These are phyloP conservation scores for Indicator maculatus DNA, from an alignment of 2,113 vertebrate species.

Conservation along the genomic window DNA sequence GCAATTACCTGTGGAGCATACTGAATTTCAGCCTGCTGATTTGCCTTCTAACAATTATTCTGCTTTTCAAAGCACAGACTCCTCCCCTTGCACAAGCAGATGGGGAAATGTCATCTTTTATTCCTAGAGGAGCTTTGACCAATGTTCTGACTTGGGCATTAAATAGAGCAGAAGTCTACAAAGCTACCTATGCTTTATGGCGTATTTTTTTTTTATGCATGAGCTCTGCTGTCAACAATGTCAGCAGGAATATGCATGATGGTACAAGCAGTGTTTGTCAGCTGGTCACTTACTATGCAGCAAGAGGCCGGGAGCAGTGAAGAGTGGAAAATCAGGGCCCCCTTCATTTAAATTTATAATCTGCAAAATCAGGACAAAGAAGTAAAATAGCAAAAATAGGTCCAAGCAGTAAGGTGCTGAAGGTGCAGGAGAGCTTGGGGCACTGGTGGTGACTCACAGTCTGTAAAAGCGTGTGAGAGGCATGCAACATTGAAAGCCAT, in stretches of 20 bases:
- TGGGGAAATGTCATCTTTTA: slow-evolving; percentile 37
- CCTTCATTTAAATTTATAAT: slow-evolving; percentile 58
- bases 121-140: slow-evolving; percentile 51
- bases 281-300: slow-evolving; percentile 51
- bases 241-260: slow-evolving; percentile 56
- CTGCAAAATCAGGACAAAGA: slow-evolving; percentile 7
- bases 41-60: slow-evolving; percentile 41
- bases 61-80: slow-evolving; percentile 34
- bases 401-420: not conserved
- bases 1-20: slow-evolving; percentile 10
- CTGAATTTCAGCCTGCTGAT: slow-evolving; percentile 10
- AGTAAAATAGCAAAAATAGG: not conserved
- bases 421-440: not conserved
- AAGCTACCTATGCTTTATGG: slow-evolving; percentile 50
- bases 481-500: not conserved
- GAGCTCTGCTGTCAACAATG: slow-evolving; percentile 57
- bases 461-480: not conserved
- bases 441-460: not conserved
- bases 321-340: slow-evolving; percentile 37
- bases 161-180: slow-evolving; percentile 66
- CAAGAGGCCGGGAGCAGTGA: not conserved
- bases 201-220: slow-evolving; percentile 46
- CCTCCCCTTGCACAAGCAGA: slow-evolving; percentile 24
- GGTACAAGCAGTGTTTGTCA: slow-evolving; percentile 23
- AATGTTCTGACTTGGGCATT: slow-evolving; percentile 32